phyloP scores from a whole-genome alignment of 2,113 vertebrate species.

The Pseudopodoces humilis region DNA sequence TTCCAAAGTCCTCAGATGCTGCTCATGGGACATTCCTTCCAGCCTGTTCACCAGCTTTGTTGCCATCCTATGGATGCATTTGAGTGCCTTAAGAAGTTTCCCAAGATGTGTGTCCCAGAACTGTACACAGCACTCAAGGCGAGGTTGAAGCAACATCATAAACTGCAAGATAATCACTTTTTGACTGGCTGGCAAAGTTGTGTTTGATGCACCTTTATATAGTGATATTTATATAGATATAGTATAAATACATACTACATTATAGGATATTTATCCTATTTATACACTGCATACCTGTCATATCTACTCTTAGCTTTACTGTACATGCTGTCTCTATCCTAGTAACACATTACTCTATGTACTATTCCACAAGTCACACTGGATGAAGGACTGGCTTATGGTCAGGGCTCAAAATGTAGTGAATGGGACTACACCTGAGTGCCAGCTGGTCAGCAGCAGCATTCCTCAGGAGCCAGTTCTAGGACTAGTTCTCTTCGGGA shows the following conservation, averaged over 20 bases:
- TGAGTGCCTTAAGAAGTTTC: neutral
- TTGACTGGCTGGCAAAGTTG: neutral
- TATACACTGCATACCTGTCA: neutral
- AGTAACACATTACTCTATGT: neutral
- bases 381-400: neutral
- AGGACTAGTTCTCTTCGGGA: neutral
- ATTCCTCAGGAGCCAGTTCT: neutral
- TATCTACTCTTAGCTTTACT: neutral
- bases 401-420: neutral
- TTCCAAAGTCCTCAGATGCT: neutral
- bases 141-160: neutral
- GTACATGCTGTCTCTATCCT: neutral
- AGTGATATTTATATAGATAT: no score
- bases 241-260: neutral
- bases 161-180: neutral
- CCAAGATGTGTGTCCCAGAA: neutral
- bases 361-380: neutral
- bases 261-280: neutral
- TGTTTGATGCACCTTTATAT: neutral
- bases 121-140: neutral
- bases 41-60: neutral
- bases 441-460: no score
- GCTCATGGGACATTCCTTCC: neutral
- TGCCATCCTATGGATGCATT: neutral
- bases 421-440: neutral